Evolutionary conservation across 2,797 vertebrate genomes (phyloP).

Genomic region (Phrynocephalus guinanensis): DNA sequence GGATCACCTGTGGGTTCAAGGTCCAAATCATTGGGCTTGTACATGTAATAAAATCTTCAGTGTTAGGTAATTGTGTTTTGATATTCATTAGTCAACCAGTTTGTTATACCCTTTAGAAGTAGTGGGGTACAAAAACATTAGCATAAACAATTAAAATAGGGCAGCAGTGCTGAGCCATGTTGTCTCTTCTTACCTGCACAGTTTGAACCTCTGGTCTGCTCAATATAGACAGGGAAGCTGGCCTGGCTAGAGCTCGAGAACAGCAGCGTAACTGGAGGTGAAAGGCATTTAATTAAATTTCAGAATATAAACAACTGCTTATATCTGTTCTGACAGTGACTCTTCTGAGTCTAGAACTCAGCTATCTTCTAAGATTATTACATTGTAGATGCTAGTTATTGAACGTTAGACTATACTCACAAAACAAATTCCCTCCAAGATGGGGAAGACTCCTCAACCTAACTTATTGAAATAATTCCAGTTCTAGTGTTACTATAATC

Average conservation of each 20-base stretch:
- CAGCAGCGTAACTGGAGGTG: slow-evolving; percentile 86
- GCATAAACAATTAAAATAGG: not conserved
- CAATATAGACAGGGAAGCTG: slow-evolving; percentile 83
- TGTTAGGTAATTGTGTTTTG: not conserved
- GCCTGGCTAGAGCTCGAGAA: slow-evolving; percentile 88
- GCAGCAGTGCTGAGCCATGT: rapidly evolving
- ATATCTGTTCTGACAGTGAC: not conserved
- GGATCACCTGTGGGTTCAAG: not conserved
- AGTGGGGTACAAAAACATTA: not conserved
- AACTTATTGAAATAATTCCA: not conserved
- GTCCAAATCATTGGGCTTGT: not conserved
- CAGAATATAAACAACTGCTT: not conserved
- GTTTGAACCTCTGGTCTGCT: slow-evolving; percentile 82
- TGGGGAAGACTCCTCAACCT: not conserved
- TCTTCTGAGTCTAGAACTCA: not conserved
- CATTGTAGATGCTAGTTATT: not conserved
- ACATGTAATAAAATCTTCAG: not conserved
- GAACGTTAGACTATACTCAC: not conserved
- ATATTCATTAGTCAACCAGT: not conserved
- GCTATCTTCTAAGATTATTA: not conserved
- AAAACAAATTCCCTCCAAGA: too few relatives aligned
- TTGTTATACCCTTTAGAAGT: not conserved
- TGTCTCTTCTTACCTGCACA: slow-evolving; percentile 81
- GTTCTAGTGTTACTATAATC: not conserved
- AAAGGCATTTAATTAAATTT: slow-evolving; percentile 28